These are phyloP conservation scores for Euproctis similis DNA, from an alignment of 2,888 invertebrate genomes.

Conservation along the genomic window DNA sequence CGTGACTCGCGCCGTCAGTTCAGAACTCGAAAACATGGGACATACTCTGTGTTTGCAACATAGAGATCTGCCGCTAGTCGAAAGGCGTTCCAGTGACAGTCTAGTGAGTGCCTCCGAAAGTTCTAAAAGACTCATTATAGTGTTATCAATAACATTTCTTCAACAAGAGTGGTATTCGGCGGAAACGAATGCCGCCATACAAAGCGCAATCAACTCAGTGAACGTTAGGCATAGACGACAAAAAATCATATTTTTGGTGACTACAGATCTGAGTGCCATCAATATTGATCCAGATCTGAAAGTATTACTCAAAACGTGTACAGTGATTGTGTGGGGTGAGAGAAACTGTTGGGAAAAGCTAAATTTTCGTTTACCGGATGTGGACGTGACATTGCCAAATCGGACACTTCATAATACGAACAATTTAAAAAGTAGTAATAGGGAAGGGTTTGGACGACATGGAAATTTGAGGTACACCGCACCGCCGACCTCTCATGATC, in stretches of 20 bases:
- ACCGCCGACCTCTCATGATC: constrained; percentile 69
- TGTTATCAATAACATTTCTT: constrained; percentile 87
- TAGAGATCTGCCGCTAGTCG: constrained; percentile 77
- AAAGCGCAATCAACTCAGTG: constrained; percentile 80
- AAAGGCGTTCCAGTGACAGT: constrained; percentile 72
- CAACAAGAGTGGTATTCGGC: constrained; percentile 88
- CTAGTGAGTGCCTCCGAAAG: constrained; percentile 75
- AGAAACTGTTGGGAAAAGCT: constrained; percentile 92
- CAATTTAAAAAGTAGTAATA: constrained; percentile 63
- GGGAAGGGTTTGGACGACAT: constrained; percentile 66
- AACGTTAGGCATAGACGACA: constrained; percentile 79
- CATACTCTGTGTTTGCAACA: constrained; percentile 80
- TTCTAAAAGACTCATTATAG: constrained; percentile 83
- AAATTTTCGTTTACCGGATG: constrained; percentile 88
- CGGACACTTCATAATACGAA: constrained; percentile 73
- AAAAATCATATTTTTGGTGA: constrained; percentile 75
- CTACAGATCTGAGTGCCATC: constrained; percentile 76
- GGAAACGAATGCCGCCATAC: constrained; percentile 87
- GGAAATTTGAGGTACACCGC: constrained; percentile 72
- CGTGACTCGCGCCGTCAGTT: constrained; percentile 81
- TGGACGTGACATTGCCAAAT: constrained; percentile 76
- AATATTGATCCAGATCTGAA: constrained; percentile 85
- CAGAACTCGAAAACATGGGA: constrained; percentile 81
- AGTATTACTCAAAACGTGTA: constrained; percentile 82
- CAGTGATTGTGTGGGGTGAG: constrained; percentile 86